Percentiles rank a stretch among this genome's conserved stretches.
Conservation (phyloP, 2,113 vertebrate genomes). For the Xyliphius kryptos region DNA sequence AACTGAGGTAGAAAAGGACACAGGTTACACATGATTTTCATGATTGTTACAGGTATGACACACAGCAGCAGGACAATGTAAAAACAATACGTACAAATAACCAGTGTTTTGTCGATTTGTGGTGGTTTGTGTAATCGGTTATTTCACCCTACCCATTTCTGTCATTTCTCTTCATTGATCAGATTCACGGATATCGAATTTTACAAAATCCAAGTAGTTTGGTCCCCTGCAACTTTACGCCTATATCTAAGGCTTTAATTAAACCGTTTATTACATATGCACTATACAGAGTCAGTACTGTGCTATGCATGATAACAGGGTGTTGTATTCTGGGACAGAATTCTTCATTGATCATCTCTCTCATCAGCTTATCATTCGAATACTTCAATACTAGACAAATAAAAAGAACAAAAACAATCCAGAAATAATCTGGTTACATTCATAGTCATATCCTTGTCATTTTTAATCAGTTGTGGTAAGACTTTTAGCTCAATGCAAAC, state of each 20-base stretch:
- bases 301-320: constrained; percentile 33
- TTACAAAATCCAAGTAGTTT: constrained; percentile 28
- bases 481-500: no score
- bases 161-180: constrained; percentile 38
- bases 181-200: no score
- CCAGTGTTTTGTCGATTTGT: no score
- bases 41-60: constrained; percentile 58
- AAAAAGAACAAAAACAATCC: constrained; percentile 57
- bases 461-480: no score
- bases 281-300: constrained; percentile 28
- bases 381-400: constrained; percentile 26
- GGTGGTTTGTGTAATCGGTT: constrained; percentile 53
- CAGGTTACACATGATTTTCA: constrained; percentile 66
- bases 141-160: constrained; percentile 41
- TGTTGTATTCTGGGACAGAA: constrained; percentile 34
- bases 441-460: no score
- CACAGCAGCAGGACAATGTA: constrained; percentile 56
- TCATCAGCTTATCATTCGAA: constrained; percentile 42
- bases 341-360: constrained; percentile 36
- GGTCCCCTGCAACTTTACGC: constrained; percentile 34
- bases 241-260: no score
- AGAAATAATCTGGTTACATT: no score
- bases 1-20: constrained; percentile 91
- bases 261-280: no score
- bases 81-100: constrained; percentile 37